A percentile compares a stretch with the other conserved stretches of the same genome.
Conservation (phyloP, 2,113 vertebrate species). For the Nerophis ophidion region DNA sequence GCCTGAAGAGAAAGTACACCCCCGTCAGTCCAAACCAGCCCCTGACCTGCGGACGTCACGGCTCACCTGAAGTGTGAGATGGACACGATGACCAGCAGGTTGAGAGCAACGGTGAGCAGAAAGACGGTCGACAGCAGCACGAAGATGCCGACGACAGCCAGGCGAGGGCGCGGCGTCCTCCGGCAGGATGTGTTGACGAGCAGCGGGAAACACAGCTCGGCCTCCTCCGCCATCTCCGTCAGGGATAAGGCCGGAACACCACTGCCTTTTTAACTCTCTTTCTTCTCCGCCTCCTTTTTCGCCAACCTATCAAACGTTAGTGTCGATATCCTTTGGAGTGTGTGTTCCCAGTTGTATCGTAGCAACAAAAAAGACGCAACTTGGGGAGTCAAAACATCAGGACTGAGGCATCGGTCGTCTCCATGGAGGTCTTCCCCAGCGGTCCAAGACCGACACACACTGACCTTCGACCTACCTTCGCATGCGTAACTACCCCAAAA, state of each 20-base stretch:
- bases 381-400: too few relatives aligned
- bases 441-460: too few relatives aligned
- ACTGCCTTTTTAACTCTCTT: background rate
- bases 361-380: too few relatives aligned
- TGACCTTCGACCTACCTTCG: too few relatives aligned
- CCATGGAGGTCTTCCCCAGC: too few relatives aligned
- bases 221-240: background rate
- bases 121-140: conserved; percentile 1
- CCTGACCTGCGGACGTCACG: too few relatives aligned
- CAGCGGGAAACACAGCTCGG: conserved; percentile 28
- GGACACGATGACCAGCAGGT: conserved; percentile 35
- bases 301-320: background rate
- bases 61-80: conserved; percentile 24
- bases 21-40: too few relatives aligned
- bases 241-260: background rate
- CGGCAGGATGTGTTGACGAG: conserved; percentile 34
- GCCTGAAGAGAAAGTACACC: conserved; percentile 24
- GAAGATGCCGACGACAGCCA: background rate
- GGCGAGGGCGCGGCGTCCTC: background rate
- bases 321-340: background rate
- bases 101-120: conserved; percentile 20
- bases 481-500: too few relatives aligned
- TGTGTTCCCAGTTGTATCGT: background rate
- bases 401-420: too few relatives aligned
- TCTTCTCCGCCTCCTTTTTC: background rate